Evolutionary conservation across 2,797 vertebrate species (phyloP).

Genomic region (Tauraco hartlaubi): DNA sequence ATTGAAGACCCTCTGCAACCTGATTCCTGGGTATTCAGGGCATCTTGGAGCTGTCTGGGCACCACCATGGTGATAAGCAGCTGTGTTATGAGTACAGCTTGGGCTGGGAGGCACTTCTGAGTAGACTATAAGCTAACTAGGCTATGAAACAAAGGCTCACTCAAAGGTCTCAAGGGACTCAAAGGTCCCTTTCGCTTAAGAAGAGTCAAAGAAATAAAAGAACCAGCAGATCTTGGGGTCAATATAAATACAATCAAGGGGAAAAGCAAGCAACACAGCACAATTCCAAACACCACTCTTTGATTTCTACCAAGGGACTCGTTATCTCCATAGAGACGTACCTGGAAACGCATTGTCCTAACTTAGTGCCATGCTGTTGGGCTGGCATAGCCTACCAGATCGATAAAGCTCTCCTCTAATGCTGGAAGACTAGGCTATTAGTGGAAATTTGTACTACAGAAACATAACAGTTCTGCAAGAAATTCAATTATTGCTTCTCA

Average conservation of each 20-base stretch:
- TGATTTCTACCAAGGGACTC: neutral
- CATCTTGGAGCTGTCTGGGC: neutral
- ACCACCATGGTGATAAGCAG: fast-evolving
- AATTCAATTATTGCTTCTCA: neutral
- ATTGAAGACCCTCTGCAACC: neutral
- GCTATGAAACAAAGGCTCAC: neutral
- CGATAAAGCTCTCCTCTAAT: neutral
- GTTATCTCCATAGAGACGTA: neutral
- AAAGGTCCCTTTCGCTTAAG: neutral
- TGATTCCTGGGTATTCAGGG: neutral
- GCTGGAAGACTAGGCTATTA: neutral
- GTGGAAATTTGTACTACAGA: neutral
- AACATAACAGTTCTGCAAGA: slow-evolving; percentile 18
- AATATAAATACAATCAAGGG: neutral
- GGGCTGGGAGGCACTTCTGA: neutral
- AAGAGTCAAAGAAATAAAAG: neutral
- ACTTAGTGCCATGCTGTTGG: neutral
- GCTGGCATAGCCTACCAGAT: neutral
- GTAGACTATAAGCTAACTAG: neutral
- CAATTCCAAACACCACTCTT: neutral
- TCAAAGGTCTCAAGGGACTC: too few species aligned
- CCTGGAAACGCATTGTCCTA: neutral
- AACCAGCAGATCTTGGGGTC: neutral
- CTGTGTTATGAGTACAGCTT: neutral
- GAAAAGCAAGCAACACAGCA: neutral